These are phyloP conservation scores for Sterna hirundo DNA, from an alignment of 2,113 vertebrate species.

Conservation along the genomic window DNA sequence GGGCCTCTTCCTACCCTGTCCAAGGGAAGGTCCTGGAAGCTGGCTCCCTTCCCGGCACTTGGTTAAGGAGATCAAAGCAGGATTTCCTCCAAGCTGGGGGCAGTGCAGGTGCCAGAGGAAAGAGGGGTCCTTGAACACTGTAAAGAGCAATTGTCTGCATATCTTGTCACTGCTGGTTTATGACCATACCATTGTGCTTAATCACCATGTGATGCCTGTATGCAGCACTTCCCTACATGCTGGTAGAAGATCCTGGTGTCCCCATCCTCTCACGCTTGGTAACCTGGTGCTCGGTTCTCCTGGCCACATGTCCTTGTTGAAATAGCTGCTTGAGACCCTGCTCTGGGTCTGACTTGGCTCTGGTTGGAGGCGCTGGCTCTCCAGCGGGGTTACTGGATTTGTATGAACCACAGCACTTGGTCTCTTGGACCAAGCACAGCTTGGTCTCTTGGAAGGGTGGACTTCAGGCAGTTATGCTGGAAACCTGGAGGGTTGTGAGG, in stretches of 20 bases:
- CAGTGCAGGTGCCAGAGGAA: not conserved
- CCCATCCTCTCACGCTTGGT: not conserved
- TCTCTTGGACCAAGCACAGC: no score
- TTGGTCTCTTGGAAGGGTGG: not conserved
- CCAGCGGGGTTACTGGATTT: not conserved
- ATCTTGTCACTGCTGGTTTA: slow-evolving; percentile 7
- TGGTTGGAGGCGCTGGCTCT: not conserved
- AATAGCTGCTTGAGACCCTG: not conserved
- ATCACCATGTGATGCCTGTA: not conserved
- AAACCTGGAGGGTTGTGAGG: not conserved
- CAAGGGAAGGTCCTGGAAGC: not conserved
- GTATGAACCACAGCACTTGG: not conserved
- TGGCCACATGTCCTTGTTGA: not conserved
- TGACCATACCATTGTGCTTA: not conserved
- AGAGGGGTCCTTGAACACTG: not conserved
- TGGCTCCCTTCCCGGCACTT: not conserved
- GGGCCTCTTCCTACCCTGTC: not conserved
- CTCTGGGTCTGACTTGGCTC: not conserved
- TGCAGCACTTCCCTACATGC: not conserved
- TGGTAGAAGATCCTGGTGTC: not conserved
- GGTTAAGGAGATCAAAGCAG: not conserved
- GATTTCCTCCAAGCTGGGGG: not conserved
- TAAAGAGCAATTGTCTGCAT: not conserved
- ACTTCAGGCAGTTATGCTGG: not conserved
- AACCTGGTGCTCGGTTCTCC: not conserved